Evolutionary conservation across 2,113 vertebrate genomes (phyloP).

Genomic region (Oxyruncus cristatus): DNA sequence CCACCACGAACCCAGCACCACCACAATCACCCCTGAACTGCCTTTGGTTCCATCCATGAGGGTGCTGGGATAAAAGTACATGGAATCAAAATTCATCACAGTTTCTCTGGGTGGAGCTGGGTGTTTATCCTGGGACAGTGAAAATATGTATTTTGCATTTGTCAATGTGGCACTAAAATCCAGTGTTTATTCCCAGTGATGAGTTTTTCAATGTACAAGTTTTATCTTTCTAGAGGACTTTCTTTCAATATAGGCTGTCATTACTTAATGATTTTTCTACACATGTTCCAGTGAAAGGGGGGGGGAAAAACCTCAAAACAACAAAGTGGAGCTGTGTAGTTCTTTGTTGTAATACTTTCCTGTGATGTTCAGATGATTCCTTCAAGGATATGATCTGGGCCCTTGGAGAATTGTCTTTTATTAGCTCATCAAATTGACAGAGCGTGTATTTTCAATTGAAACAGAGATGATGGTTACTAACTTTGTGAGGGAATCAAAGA

Average conservation of each 20-base stretch:
- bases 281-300: not conserved
- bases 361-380: not conserved
- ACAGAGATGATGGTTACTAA: not conserved
- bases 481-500: not conserved
- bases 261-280: not conserved
- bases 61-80: not conserved
- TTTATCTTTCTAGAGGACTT: not conserved
- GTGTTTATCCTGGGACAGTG: not conserved
- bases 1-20: not conserved
- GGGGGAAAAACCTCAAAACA: fast-evolving
- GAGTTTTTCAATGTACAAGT: not conserved
- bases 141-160: not conserved
- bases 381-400: not conserved
- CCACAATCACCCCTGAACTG: not conserved
- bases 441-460: not conserved
- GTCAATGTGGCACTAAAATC: not conserved
- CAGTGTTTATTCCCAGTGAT: not conserved
- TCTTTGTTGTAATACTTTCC: not conserved
- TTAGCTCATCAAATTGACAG: not conserved
- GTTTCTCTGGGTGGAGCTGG: not conserved
- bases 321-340: not conserved
- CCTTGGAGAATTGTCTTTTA: not conserved
- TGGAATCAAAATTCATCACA: not conserved
- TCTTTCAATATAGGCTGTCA: not conserved
- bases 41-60: not conserved